Base-by-base conservation (phyloP, 2,797 vertebrate genomes). In the Euphonia xanthogaster region DNA sequence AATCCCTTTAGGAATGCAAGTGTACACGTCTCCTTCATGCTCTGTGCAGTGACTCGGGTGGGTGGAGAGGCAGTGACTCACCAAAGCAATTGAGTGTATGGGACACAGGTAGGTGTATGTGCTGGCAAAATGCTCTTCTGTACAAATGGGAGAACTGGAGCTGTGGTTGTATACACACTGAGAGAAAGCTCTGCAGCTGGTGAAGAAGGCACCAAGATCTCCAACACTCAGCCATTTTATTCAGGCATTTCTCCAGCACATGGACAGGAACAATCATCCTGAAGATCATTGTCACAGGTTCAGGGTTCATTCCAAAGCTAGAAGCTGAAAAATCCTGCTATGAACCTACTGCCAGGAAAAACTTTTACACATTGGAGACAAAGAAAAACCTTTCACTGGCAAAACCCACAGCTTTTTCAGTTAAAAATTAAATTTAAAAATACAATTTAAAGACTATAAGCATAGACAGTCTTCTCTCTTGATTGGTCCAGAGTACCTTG, bases 61-160 rank as follows among this genome's bases (percentile, higher is more conserved):
- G n/a, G 30, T 37, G 57, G 42, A 61, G 31, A 63, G 44, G 33
- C 1, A 0, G 16, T 48, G 37, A 10, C 25, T 51, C 31, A 35
- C 10, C 31, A 79, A 62, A 48, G 27, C 30, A 48, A 22, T 6
- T 50, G 7, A 23, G 23, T 27, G 9, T 33, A 23, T 2, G 3
- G 10, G 21, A 11, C 2, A 4, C 65, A 63, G 42, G 19, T 50
- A 53, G 0, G 0, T 1, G 1, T 27, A 11, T 30, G 66, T 39
- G 33, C 42, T 53, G 84, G 19, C 24, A 84, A 57, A 92, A 65
- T 63, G 4, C 8, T 31, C 23, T 2, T 30, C 25, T 2, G 0
- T 47, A 24, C 37, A 82, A 65, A 47, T 23, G n/a, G n/a, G 9
- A 90, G 19, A 61, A 30, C 27, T 60, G 37, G 25, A 93, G 11